These are phyloP conservation scores for Hyles lineata DNA, from an alignment of 2,888 invertebrate genomes.

Conservation along the genomic window DNA sequence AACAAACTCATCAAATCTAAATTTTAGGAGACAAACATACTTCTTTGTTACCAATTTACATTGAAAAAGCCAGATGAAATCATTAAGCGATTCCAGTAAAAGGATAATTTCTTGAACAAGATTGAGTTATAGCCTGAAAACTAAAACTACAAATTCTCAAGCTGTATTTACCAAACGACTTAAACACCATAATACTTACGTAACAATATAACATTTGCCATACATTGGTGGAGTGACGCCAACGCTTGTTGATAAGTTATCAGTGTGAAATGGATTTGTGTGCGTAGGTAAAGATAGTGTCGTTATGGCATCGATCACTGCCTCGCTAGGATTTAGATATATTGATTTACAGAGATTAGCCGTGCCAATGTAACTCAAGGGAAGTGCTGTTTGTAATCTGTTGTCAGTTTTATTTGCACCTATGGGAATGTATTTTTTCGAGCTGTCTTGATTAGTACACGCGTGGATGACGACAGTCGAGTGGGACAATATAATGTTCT, in stretches of 20 bases:
- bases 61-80: too few relatives aligned
- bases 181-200: slow-evolving; percentile 27
- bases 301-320: slow-evolving; percentile 65
- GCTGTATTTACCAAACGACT: neutral
- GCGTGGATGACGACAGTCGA: too few relatives aligned
- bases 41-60: too few relatives aligned
- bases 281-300: slow-evolving; percentile 37
- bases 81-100: too few relatives aligned
- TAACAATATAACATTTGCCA: slow-evolving; percentile 26
- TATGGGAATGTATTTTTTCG: neutral
- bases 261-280: slow-evolving; percentile 54
- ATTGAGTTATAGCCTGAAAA: too few relatives aligned
- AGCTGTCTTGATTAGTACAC: neutral
- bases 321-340: slow-evolving; percentile 65
- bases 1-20: too few relatives aligned
- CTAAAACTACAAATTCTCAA: too few relatives aligned
- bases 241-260: slow-evolving; percentile 53
- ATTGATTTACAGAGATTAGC: slow-evolving; percentile 60
- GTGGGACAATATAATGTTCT: too few relatives aligned
- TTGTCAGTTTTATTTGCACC: slow-evolving; percentile 1
- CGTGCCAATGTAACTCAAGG: slow-evolving; percentile 38
- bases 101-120: too few relatives aligned
- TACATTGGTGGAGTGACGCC: slow-evolving; percentile 40
- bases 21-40: too few relatives aligned
- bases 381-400: slow-evolving; percentile 28